Percentiles rank a stretch among this genome's conserved stretches.
These are phyloP conservation scores for Temnothorax longispinosus DNA, from an alignment of 1,140 invertebrate genomes.

Conservation along the genomic window DNA sequence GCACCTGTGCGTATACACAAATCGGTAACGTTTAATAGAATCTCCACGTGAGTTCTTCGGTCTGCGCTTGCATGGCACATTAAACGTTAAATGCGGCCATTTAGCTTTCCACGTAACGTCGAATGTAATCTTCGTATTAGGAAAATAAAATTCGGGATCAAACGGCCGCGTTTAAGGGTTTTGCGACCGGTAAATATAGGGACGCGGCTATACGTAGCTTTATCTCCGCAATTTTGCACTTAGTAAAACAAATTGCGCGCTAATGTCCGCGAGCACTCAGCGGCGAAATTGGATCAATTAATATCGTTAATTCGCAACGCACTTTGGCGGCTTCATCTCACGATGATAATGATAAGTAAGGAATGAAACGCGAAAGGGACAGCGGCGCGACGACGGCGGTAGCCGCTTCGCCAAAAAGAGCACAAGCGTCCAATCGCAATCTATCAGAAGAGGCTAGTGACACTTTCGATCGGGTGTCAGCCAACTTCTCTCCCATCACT, in stretches of 20 bases:
- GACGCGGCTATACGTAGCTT: background rate
- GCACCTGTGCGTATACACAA: background rate
- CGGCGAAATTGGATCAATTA: conserved; percentile 45
- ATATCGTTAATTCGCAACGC: conserved; percentile 23
- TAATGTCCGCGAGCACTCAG: conserved; percentile 19
- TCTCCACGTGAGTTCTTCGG: background rate
- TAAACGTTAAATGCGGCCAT: background rate
- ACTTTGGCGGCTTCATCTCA: conserved; percentile 25
- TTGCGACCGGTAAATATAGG: background rate
- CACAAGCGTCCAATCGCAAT: conserved; percentile 57
- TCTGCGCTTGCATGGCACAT: background rate
- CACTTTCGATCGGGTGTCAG: conserved; percentile 65
- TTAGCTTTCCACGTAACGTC: conserved; percentile 8
- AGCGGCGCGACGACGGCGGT: conserved; percentile 23
- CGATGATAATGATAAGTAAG: conserved; percentile 67
- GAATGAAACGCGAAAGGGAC: conserved; percentile 46
- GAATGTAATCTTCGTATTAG: conserved; percentile 22
- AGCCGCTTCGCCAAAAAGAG: conserved; percentile 42
- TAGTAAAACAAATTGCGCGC: conserved; percentile 16
- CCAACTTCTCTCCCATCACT: conserved; percentile 63
- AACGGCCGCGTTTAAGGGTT: conserved; percentile 3
- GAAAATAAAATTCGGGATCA: conserved; percentile 22
- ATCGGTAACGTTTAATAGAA: background rate
- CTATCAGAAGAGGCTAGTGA: conserved; percentile 63
- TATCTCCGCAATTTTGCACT: conserved; percentile 27